Evolutionary conservation across 2,797 vertebrate species (phyloP), one percentile per base, ranked within the genome.

Genomic region (Galago senegalensis): DNA sequence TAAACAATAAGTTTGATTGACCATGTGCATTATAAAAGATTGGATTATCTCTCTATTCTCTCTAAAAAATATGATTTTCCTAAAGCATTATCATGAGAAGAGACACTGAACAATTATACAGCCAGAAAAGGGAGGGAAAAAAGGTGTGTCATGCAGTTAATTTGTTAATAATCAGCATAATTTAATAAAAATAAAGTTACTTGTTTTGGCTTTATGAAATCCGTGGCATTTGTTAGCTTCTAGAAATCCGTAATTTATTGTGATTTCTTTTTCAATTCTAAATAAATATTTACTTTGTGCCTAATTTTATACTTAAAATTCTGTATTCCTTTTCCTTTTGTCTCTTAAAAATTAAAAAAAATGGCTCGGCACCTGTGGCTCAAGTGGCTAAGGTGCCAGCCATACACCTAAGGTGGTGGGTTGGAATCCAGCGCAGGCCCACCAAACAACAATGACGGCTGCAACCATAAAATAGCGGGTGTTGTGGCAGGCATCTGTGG

Each of bases 221-320:
- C 23, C 76, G 49, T 87, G 67, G 27, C 73, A 58, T 81, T 72
- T 82, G 70, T 60, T 49, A 84, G 34, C 17, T 93, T 83, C 23
- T 83, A 46, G 29, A 89, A 89, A 83, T 76, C 46, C 46, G 20
- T 67, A 58, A 67, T 43, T 83, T 75, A 69, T 56, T 76, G 5
- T 80, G 13, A 70, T 58, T 43, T 63, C 75, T 81, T 79, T 61
- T 53, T 14, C 23, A 76, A 17, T 76, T 84, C 46, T 76, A 77
- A 89, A 76, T 86, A 92, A 77, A 86, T 61, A 86, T 67, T 65
- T 80, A 70, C 58, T 81, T 89, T 61, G 37, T 46, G 18, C 31
- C 79, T 84, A 69, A 49, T 77, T 77, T 29, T 69, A 58, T 89
- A 21, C 81, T 84, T 60, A 34, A 20, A 69, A 77, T 46, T 37